Evolutionary conservation across 2,888 invertebrate species (phyloP), one percentile per base, ranked within the genome.

Genomic region (Hemithea aestivaria): DNA sequence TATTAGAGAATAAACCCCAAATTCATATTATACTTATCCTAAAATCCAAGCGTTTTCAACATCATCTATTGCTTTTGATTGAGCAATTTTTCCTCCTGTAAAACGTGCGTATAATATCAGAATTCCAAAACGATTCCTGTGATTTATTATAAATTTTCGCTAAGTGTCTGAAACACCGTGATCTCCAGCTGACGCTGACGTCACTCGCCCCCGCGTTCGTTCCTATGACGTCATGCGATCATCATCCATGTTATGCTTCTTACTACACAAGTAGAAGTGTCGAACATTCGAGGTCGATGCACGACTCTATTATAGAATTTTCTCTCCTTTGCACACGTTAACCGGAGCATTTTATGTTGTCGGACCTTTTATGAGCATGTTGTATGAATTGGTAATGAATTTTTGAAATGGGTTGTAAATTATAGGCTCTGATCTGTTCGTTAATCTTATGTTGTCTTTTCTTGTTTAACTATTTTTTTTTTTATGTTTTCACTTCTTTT

Each of bases 261-360:
- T 51, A 32, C 42, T 35, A 41, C 32, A 33, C 29, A 50, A 50
- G 22, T 51, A 40, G 58, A 50, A 37, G 60, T 64, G 58, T 51
- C 36, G 60, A 65, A 64, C 50, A 49, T 60, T 66, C 59, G 62
- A 66, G 70, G 61, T 65, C 60, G 50, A 51, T 64, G 66, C 53
- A 62, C 57, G 59, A 26, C 8, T 54, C 30, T 42, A 46, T 55
- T 43, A 46, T 43, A 16, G 16, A 46, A 52, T 51, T 51, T 35
- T 35, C 23, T 29, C 20, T 16, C 34, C 30, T 42, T 43, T 35
- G 37, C 38, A 43, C 38, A 38, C 38, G 35, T 31, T 35, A 29
- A 20, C 26, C 20, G 11, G 27, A 8, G 20, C 10, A 26, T 8
- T 9, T 9, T 12, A 5, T 20, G 6, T 11, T 4, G 9, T 6